Percentiles rank a stretch among this genome's conserved stretches.
These are phyloP conservation scores for Grapholita molesta DNA, from an alignment of 1,140 invertebrate genomes.

Conservation along the genomic window DNA sequence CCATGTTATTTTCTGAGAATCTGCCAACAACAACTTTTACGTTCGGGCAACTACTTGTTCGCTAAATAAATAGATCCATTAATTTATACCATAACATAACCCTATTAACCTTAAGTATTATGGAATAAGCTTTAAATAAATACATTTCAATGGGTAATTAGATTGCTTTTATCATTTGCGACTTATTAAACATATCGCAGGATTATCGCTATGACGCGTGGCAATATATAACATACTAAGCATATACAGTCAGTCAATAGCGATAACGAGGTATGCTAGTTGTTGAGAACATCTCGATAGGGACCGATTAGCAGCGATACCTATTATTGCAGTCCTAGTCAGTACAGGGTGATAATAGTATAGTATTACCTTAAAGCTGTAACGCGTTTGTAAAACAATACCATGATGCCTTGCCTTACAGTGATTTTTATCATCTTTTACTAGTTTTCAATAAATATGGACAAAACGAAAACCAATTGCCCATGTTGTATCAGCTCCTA, in stretches of 20 bases:
- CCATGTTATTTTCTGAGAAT: no score
- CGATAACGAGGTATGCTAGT: neutral
- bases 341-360: neutral
- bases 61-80: no score
- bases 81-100: no score
- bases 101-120: no score
- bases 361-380: neutral
- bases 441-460: no score
- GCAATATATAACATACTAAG: neutral
- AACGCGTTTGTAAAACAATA: neutral
- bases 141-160: neutral
- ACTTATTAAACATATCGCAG: neutral
- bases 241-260: neutral
- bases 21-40: no score
- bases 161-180: neutral
- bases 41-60: no score
- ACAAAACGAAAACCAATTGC: no score
- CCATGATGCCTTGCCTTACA: no score
- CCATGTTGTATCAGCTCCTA: no score
- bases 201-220: neutral
- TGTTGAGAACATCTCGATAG: neutral
- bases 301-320: neutral
- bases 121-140: neutral
- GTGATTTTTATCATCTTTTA: no score
- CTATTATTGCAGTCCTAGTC: neutral